Evolutionary conservation across 2,888 invertebrate species (phyloP).

Genomic region (Drosophila percnosoma): DNA sequence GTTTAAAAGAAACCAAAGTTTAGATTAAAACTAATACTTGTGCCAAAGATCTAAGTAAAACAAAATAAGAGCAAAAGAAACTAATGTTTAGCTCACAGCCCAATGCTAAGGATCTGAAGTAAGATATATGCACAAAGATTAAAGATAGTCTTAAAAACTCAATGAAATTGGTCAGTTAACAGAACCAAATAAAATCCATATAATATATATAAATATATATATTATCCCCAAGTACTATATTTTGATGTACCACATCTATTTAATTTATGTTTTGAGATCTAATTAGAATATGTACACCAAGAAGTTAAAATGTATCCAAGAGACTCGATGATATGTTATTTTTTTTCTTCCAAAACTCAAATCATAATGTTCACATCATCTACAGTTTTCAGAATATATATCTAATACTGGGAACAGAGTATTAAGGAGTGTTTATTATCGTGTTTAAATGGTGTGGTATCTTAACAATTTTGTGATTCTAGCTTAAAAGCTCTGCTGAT

Average conservation of each 20-base stretch:
- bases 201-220: too few relatives aligned
- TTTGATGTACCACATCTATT: too few relatives aligned
- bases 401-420: neutral
- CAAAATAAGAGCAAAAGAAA: neutral
- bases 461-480: too few relatives aligned
- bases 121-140: neutral
- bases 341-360: neutral
- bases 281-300: too few relatives aligned
- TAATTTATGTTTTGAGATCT: too few relatives aligned
- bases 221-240: too few relatives aligned
- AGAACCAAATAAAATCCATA: too few relatives aligned
- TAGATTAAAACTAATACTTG: neutral
- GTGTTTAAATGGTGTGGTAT: too few relatives aligned
- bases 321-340: too few relatives aligned
- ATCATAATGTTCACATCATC: neutral
- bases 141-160: neutral
- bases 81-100: neutral
- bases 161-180: neutral
- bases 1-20: neutral
- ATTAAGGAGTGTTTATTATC: neutral
- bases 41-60: neutral
- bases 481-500: too few relatives aligned
- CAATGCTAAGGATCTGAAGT: neutral
- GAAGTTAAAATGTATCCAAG: too few relatives aligned
- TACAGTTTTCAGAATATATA: too few relatives aligned